Percentiles rank a stretch among this genome's conserved stretches.
These are phyloP conservation scores for Heliothis subflexa DNA, from an alignment of 1,140 invertebrate genomes.

Conservation along the genomic window DNA sequence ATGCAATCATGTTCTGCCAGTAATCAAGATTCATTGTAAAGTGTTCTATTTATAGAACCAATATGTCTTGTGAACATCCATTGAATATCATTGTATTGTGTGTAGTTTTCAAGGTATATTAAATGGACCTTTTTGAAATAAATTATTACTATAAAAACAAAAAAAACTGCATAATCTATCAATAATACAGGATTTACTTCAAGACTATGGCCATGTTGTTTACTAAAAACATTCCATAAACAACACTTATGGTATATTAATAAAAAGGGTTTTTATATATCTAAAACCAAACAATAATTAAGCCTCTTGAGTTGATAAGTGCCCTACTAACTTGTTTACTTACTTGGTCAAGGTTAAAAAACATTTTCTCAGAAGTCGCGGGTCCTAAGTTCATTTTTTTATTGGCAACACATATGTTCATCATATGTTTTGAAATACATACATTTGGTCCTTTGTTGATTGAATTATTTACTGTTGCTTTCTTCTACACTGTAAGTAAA, in stretches of 20 bases:
- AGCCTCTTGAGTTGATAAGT: background rate
- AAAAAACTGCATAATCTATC: no score
- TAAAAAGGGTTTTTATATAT: background rate
- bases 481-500: no score
- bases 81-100: constrained; percentile 4
- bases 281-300: background rate
- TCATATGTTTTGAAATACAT: no score
- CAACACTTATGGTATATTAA: background rate
- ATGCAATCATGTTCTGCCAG: background rate
- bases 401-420: no score
- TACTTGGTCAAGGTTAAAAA: background rate
- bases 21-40: constrained; percentile 4
- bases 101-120: background rate
- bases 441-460: no score
- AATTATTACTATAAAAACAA: no score
- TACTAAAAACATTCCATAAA: no score
- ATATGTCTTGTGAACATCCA: constrained; percentile 4
- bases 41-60: constrained; percentile 18
- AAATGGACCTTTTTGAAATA: background rate
- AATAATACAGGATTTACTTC: no score
- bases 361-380: background rate
- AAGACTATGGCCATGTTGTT: no score
- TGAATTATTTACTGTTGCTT: no score
- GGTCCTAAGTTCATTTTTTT: background rate
- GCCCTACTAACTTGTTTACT: constrained; percentile 14